These are phyloP conservation scores for Xyrauchen texanus DNA, from an alignment of 2,113 vertebrate species.

Conservation along the genomic window DNA sequence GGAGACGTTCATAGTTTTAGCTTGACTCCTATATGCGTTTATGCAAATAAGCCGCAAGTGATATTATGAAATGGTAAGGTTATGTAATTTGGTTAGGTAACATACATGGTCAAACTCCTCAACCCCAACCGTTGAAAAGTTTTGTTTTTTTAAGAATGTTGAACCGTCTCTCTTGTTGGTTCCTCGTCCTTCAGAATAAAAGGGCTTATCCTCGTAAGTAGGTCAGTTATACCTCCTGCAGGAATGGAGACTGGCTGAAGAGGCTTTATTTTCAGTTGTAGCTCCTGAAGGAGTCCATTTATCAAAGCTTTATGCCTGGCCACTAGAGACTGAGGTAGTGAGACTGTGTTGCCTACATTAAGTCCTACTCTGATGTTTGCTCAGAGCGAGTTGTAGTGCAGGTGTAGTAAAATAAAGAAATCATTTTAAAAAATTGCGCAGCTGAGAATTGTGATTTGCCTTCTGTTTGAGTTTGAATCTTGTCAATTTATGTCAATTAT, in stretches of 20 bases:
- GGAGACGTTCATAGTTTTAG: too few relatives aligned
- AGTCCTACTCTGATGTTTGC: neutral
- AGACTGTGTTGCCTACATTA: conserved; percentile 20
- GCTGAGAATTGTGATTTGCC: conserved; percentile 8
- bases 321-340: conserved; percentile 12
- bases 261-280: conserved; percentile 67
- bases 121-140: neutral
- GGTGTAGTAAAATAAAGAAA: neutral
- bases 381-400: neutral
- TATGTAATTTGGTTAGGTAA: conserved; percentile 10
- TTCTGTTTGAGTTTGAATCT: conserved; percentile 4
- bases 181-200: conserved; percentile 57
- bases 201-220: conserved; percentile 66
- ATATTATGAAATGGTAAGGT: neutral
- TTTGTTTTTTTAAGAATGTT: conserved; percentile 13
- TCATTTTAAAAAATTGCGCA: neutral
- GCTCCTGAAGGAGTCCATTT: conserved; percentile 63
- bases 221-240: conserved; percentile 70
- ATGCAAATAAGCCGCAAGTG: neutral
- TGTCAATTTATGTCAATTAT: too few relatives aligned
- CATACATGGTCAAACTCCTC: neutral
- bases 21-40: neutral
- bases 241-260: conserved; percentile 60
- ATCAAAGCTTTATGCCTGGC: conserved; percentile 57
- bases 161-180: conserved; percentile 33